Evolutionary conservation across 2,888 invertebrate species (phyloP).

Genomic region (Amphipoea oculea): DNA sequence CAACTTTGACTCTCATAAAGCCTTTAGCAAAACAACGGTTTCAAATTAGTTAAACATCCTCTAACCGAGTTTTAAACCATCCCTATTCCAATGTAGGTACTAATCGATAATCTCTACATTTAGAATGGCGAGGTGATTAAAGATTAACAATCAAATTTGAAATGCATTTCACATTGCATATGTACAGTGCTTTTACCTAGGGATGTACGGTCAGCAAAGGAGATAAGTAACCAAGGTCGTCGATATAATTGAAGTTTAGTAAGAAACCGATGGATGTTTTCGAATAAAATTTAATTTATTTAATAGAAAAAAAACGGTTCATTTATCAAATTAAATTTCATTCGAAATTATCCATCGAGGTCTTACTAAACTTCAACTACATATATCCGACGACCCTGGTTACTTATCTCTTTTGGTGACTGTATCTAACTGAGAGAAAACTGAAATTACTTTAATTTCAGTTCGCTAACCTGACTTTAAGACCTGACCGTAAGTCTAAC

Average conservation of each 20-base stretch:
- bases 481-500: background rate
- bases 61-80: background rate
- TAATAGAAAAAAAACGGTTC: no score
- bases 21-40: background rate
- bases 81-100: background rate
- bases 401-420: no score
- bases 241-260: no score
- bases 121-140: slow-evolving; percentile 23
- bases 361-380: no score
- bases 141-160: slow-evolving; percentile 45
- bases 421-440: background rate
- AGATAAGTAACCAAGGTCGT: no score
- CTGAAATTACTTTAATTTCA: background rate
- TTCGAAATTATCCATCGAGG: no score
- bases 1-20: background rate
- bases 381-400: no score
- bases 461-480: background rate
- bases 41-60: background rate
- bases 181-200: slow-evolving; percentile 7
- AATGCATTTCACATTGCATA: slow-evolving; percentile 33
- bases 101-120: slow-evolving; percentile 6
- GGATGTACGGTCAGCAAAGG: background rate
- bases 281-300: no score
- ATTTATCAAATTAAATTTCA: no score
- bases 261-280: no score